Evolutionary conservation across 2,113 vertebrate species (phyloP).

Genomic region (Psettodes erumei): DNA sequence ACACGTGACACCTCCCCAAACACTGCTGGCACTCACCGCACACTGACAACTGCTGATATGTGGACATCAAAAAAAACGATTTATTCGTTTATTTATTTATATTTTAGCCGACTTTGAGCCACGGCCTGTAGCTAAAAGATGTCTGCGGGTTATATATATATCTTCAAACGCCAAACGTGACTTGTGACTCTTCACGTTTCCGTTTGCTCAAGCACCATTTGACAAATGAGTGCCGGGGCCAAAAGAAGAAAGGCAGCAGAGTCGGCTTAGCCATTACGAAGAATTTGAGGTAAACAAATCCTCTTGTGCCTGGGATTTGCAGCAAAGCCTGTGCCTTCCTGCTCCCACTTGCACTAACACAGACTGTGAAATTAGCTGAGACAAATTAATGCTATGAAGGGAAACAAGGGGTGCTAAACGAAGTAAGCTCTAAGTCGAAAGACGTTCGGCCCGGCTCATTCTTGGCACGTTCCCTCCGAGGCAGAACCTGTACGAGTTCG

Average conservation of each 20-base stretch:
- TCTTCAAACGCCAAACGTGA: constrained; percentile 34
- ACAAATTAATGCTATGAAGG: constrained; percentile 61
- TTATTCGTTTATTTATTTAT: not conserved
- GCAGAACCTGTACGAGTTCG: constrained; percentile 7
- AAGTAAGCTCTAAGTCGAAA: constrained; percentile 45
- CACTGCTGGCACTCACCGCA: not conserved
- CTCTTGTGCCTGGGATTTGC: constrained; percentile 68
- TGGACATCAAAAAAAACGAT: too few species aligned
- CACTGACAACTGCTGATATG: not conserved
- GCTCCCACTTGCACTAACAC: constrained; percentile 50
- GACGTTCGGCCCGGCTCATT: constrained; percentile 39
- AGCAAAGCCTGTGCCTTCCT: constrained; percentile 61
- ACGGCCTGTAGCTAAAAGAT: not conserved
- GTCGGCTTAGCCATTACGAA: constrained; percentile 59
- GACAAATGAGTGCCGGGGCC: constrained; percentile 47
- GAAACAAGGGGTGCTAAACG: constrained; percentile 41
- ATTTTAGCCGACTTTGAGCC: not conserved
- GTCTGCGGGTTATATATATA: not conserved
- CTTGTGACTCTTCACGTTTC: constrained; percentile 21
- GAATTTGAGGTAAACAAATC: constrained; percentile 73
- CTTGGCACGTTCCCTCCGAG: constrained; percentile 36
- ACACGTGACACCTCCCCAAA: not conserved
- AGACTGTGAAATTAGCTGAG: constrained; percentile 64
- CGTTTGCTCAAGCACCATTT: constrained; percentile 48
- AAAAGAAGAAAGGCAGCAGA: constrained; percentile 54